These are phyloP conservation scores for Numenius arquata DNA, from an alignment of 2,113 vertebrate species.

Conservation along the genomic window DNA sequence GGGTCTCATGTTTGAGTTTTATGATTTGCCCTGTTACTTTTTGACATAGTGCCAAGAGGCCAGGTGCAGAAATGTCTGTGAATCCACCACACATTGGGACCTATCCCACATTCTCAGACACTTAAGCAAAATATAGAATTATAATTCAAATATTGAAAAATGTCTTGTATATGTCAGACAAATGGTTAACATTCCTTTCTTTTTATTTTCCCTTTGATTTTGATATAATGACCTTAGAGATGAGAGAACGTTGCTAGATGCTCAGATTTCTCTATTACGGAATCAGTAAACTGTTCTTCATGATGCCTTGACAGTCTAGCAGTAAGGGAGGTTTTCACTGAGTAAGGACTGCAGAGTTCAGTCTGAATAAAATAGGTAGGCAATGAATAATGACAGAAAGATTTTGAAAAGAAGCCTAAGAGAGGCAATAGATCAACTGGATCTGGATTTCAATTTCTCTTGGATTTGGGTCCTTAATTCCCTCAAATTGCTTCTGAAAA, in stretches of 20 bases:
- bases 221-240: neutral
- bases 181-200: neutral
- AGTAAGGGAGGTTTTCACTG: neutral
- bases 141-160: neutral
- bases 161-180: neutral
- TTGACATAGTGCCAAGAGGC: neutral
- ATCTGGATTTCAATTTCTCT: neutral
- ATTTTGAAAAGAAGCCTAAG: neutral
- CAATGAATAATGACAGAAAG: neutral
- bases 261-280: neutral
- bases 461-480: neutral
- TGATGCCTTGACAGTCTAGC: neutral
- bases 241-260: neutral
- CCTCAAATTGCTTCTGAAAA: neutral
- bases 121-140: neutral
- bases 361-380: neutral
- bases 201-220: neutral
- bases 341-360: neutral
- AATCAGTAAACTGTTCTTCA: neutral
- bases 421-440: neutral
- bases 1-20: neutral
- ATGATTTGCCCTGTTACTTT: neutral
- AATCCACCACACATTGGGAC: neutral
- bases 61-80: neutral
- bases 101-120: neutral